A percentile compares a stretch with the other conserved stretches of the same genome.
These are phyloP conservation scores for Vanessa tameamea DNA, from an alignment of 1,140 invertebrate genomes.

Conservation along the genomic window DNA sequence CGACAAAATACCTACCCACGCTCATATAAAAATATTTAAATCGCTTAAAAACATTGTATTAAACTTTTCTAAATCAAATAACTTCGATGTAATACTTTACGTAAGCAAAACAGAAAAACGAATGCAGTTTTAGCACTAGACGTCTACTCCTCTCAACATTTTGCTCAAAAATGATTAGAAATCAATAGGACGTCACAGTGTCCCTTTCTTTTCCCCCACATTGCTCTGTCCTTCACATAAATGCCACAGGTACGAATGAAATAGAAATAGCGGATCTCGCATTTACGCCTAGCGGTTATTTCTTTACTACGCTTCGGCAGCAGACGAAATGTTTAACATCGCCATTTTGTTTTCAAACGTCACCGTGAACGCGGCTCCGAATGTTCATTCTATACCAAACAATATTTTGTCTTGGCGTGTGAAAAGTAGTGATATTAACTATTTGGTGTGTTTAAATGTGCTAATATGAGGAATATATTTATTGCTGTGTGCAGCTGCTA, in stretches of 20 bases:
- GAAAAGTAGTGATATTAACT: not conserved
- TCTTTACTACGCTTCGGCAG: slow-evolving; percentile 19
- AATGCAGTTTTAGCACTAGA: not conserved
- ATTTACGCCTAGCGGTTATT: not conserved
- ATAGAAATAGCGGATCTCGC: slow-evolving; percentile 7
- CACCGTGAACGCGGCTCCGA: slow-evolving; percentile 45
- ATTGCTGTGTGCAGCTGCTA: not conserved
- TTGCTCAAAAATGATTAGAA: slow-evolving; percentile 16
- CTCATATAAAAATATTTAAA: too few relatives aligned
- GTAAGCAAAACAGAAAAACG: not conserved
- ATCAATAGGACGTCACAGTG: slow-evolving; percentile 7
- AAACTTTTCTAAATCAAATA: not conserved
- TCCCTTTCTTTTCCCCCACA: not conserved
- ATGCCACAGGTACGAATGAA: not conserved
- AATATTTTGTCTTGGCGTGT: slow-evolving; percentile 8
- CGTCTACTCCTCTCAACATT: slow-evolving; percentile 4
- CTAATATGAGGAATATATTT: not conserved
- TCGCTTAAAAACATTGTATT: too few relatives aligned
- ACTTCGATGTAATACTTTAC: not conserved
- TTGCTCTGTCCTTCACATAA: not conserved
- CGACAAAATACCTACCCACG: too few relatives aligned
- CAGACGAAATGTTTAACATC: slow-evolving; percentile 37
- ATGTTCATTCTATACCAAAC: slow-evolving; percentile 12
- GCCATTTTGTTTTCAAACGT: slow-evolving; percentile 64
- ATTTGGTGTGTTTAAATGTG: slow-evolving; percentile 14